Base-by-base conservation (phyloP, 2,888 invertebrate species). In the Eretmocerus hayati region DNA sequence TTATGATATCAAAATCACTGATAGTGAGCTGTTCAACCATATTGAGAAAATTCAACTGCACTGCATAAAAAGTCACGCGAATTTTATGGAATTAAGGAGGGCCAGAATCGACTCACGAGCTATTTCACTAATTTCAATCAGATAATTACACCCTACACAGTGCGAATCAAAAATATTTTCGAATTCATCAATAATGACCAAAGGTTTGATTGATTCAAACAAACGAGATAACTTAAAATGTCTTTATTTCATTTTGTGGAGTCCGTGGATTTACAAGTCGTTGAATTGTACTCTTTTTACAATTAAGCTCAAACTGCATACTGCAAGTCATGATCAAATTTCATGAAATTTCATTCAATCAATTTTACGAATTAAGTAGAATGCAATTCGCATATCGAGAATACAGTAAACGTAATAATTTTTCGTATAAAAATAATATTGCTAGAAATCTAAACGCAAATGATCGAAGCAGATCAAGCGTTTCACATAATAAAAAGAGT, bases 401-500 rank as follows among this genome's bases (percentile, higher is more conserved):
- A 45, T 49, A 49, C 26, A 49, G 45, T 50, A 46, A 32, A 42
- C 36, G 32, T 41, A 20, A 41, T 45, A 47, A 42, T 42, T 47
- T 26, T 50, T 46, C 23, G 21, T 50, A 45, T 50, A 50, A 47
- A 52, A 50, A 50, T 53, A 48, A 53, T 53, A 53, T 50, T 53
- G 48, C 53, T 53, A 48, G 9, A 42, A 48, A 39, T 39, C 20
- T 48, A 48, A 43, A 30, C 9, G 42, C 43, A 30, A 42, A 33
- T 47, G 42, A 48, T 48, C 48, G 9, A 32, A 47, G 39, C 41
- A 50, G 46, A 53, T 43, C 41, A 48, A 53, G 37, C 42, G 47
- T 40, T 9, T 18, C 37, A 18, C 31, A 41, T 38, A 18, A 48
- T 47, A 13, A n/a, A 32, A 45, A 42, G 38, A 43, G 19, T 46